A percentile compares a stretch with the other conserved stretches of the same genome.
phyloP scores from a whole-genome alignment of 2,113 vertebrate species.

The Oxyura jamaicensis region DNA sequence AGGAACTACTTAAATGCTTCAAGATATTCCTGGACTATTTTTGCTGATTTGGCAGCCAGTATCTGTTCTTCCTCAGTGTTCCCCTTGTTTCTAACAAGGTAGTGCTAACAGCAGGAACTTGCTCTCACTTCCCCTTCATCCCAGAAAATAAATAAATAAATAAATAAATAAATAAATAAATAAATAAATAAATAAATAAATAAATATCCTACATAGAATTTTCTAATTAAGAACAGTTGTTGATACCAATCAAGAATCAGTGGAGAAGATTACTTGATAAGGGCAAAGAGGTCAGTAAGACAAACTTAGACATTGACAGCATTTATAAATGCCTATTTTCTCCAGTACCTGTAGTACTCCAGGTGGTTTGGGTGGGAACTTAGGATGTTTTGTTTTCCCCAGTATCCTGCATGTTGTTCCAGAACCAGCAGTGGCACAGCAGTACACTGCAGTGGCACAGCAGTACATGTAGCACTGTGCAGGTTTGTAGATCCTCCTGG shows the following conservation, averaged over 20 bases:
- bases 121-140: not conserved
- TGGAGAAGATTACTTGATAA: not conserved
- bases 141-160: not conserved
- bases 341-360: not conserved
- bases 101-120: not conserved
- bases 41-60: not conserved
- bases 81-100: not conserved
- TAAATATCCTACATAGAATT: not conserved
- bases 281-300: not conserved
- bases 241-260: not conserved
- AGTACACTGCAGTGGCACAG: not conserved
- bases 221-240: not conserved
- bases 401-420: not conserved
- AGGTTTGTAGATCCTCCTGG: not conserved
- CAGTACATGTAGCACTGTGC: accelerated
- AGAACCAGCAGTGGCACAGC: not conserved
- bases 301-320: not conserved
- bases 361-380: not conserved
- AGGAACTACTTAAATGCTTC: not conserved
- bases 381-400: not conserved
- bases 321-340: not conserved
- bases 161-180: too few relatives aligned
- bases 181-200: too few relatives aligned
- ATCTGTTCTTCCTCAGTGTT: not conserved
- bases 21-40: not conserved